phyloP scores from a whole-genome alignment of 2,888 invertebrate species.

The Carabus problematicus region DNA sequence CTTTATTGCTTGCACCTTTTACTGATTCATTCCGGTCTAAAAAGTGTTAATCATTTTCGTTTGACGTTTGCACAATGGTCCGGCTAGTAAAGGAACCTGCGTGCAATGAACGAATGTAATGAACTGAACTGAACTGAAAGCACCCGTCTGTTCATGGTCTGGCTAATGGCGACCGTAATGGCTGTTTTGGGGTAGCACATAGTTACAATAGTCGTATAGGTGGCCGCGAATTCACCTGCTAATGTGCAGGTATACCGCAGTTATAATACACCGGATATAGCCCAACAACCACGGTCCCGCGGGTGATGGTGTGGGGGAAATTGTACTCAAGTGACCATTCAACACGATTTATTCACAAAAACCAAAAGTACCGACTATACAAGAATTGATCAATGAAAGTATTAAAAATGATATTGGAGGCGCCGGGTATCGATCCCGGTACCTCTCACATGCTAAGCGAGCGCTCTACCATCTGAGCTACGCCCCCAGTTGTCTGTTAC shows the following conservation, averaged over 20 bases:
- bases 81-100: neutral
- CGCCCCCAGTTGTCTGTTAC: constrained; percentile 49
- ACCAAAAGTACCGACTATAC: too few relatives aligned
- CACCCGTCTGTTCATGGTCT: constrained; percentile 13
- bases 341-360: neutral
- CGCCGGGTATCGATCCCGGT: constrained; percentile 64
- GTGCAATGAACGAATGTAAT: neutral
- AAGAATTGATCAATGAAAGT: too few relatives aligned
- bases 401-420: constrained; percentile 54
- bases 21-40: too few relatives aligned
- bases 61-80: too few relatives aligned
- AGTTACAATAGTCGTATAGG: neutral
- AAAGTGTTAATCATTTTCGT: too few relatives aligned
- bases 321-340: neutral
- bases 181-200: constrained; percentile 17
- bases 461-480: constrained; percentile 66
- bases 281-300: neutral
- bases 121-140: constrained; percentile 22
- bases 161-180: constrained; percentile 26
- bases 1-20: too few relatives aligned
- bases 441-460: constrained; percentile 67
- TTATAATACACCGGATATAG: neutral
- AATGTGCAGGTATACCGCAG: neutral
- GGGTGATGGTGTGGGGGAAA: neutral
- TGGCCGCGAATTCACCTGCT: constrained; percentile 4